Evolutionary conservation across 2,113 vertebrate species (phyloP), one percentile per base, ranked within the genome.

Genomic region (Machaerirhynchus nigripectus): DNA sequence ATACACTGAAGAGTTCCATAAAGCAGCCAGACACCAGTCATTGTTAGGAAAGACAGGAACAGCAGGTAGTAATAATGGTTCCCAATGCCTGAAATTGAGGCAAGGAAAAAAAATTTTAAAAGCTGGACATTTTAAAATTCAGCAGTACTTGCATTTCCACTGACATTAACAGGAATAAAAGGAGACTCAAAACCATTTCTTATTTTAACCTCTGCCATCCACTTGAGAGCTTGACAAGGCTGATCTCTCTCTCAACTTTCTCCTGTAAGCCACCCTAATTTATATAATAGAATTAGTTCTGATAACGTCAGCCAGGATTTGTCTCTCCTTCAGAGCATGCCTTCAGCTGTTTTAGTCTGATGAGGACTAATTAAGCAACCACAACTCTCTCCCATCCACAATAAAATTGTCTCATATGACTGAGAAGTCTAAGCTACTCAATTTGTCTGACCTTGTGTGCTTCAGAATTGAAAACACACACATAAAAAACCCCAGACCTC

Each of bases 61-160:
- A 98, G 94, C 17, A 99, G 68, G 87, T 98, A 99, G 97, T 98
- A 99, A 77, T 92, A 97, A 94, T 99, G 99, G 96, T 99, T 99
- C 95, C 99, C 99, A 71, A 98, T 95, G 76, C 99, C 99, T 99
- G 82, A 19, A 94, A 77, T 88, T 35, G 84, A 90, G 56, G 70
- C 39, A 53, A 86, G 12, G 42, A 33, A 89, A 87, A 89, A 85
- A 85, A 69, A 0, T 11, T 71, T 84, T 75, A 16, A 49, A 17
- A 67, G 61, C 8, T 68, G 42, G 40, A 64, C 31, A 68, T 35
- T 75, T 85, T 84, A 60, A 80, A 93, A 69, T 37, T 46, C 37
- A 91, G 24, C 35, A 64, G 16, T 42, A 90, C 35, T 77, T 74
- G 65, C 15, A 74, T 60, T 88, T 63, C 21, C 24, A 28, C n/a